Percentiles rank a stretch among this genome's conserved stretches.
Evolutionary conservation across 1,140 invertebrate genomes (phyloP).

Genomic region (Atopsyche davidsoni): DNA sequence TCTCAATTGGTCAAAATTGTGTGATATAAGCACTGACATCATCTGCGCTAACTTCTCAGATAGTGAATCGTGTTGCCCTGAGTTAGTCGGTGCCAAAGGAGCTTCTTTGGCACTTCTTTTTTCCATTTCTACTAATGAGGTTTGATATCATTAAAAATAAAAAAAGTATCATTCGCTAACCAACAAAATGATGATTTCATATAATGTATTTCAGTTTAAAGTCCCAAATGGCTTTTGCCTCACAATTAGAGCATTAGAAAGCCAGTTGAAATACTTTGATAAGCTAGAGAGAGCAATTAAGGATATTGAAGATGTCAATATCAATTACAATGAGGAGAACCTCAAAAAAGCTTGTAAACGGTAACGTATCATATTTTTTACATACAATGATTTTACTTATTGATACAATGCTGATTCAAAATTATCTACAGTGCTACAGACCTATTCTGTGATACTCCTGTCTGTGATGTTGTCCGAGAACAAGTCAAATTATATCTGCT

Average conservation of each 20-base stretch:
- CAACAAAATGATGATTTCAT: too few relatives aligned
- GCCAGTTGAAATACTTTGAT: conserved; percentile 43
- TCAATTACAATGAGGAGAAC: conserved; percentile 36
- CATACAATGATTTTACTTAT: not conserved
- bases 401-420: not conserved
- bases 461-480: conserved; percentile 34
- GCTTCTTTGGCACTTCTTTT: conserved; percentile 59
- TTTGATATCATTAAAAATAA: too few relatives aligned
- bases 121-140: conserved; percentile 42
- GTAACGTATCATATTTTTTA: conserved; percentile 24
- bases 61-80: conserved; percentile 39
- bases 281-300: conserved; percentile 38
- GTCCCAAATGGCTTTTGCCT: conserved; percentile 58
- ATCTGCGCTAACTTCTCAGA: conserved; percentile 44
- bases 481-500: conserved; percentile 29
- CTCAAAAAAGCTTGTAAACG: conserved; percentile 39
- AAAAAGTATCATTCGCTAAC: too few relatives aligned
- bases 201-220: conserved; percentile 33
- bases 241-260: conserved; percentile 51
- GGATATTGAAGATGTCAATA: conserved; percentile 38
- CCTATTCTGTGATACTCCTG: conserved; percentile 34
- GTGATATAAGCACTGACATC: too few relatives aligned
- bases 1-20: conserved; percentile 13
- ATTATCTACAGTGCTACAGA: conserved; percentile 35
- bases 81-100: conserved; percentile 66